Evolutionary conservation across 2,888 invertebrate species (phyloP).

Genomic region (Serrognathus titanus): DNA sequence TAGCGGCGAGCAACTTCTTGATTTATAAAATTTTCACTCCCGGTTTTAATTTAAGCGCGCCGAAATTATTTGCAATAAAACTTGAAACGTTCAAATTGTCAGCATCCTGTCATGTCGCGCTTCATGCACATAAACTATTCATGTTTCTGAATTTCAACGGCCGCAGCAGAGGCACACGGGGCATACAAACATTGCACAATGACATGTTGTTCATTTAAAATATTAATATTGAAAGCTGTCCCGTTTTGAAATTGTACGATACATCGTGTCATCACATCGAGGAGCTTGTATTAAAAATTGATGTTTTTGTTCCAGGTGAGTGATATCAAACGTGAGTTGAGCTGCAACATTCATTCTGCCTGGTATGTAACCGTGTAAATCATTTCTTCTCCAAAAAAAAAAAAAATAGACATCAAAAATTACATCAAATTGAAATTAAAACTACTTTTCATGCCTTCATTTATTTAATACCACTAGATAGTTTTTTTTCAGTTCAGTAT

Average conservation of each 20-base stretch:
- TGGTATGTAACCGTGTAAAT: background rate
- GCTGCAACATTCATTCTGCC: background rate
- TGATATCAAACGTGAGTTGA: background rate
- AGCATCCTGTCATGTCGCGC: no score
- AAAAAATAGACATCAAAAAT: background rate
- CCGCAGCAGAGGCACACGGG: no score
- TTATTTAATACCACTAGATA: no score
- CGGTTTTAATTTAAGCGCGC: no score
- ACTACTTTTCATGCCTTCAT: no score
- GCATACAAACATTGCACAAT: background rate
- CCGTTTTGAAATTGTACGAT: background rate
- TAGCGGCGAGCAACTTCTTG: no score
- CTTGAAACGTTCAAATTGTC: no score
- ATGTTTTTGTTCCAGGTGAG: constrained; percentile 1
- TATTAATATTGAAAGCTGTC: background rate
- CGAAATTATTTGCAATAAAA: no score
- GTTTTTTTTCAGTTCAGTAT: no score
- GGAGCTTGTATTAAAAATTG: background rate
- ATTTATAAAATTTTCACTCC: no score
- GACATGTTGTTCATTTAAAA: background rate
- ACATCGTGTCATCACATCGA: background rate
- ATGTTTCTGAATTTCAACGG: no score
- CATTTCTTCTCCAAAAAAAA: background rate
- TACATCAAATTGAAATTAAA: background rate
- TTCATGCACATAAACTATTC: no score